Conservation (phyloP, 2,113 vertebrate genomes). For the Heterochromis multidens region DNA sequence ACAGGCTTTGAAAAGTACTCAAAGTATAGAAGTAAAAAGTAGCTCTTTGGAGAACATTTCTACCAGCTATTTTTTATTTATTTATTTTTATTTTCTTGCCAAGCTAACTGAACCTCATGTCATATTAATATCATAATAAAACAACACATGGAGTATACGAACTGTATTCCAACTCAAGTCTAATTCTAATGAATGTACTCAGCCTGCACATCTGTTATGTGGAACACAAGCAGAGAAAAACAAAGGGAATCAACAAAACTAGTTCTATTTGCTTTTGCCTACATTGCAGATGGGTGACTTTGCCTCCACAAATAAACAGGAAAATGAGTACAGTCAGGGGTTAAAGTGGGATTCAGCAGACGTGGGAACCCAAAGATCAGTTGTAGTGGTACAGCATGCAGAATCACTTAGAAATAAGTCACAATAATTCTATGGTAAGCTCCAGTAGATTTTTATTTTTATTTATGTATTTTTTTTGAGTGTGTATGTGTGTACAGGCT, state of each 20-base stretch:
- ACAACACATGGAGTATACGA: not conserved
- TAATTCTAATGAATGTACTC: not conserved
- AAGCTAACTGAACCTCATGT: not conserved
- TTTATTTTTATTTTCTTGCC: rapidly evolving
- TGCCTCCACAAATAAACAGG: not conserved
- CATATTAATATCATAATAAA: not conserved
- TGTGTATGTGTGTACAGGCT: not conserved
- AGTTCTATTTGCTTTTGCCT: not conserved
- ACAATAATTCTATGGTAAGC: not conserved
- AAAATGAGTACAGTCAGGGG: not conserved
- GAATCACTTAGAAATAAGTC: not conserved
- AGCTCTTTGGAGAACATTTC: not conserved
- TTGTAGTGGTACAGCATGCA: not conserved
- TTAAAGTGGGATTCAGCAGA: not conserved
- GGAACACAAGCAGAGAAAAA: not conserved
- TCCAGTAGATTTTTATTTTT: no score
- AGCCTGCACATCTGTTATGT: not conserved
- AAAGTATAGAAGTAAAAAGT: not conserved
- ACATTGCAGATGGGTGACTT: not conserved
- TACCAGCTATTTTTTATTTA: not conserved
- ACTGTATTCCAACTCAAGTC: not conserved
- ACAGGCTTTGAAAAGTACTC: not conserved
- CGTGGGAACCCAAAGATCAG: not conserved
- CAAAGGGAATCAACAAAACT: not conserved
- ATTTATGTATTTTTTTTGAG: no score